phyloP scores from a whole-genome alignment of 1,140 invertebrate species.

The Druon quercuslanigerum region DNA sequence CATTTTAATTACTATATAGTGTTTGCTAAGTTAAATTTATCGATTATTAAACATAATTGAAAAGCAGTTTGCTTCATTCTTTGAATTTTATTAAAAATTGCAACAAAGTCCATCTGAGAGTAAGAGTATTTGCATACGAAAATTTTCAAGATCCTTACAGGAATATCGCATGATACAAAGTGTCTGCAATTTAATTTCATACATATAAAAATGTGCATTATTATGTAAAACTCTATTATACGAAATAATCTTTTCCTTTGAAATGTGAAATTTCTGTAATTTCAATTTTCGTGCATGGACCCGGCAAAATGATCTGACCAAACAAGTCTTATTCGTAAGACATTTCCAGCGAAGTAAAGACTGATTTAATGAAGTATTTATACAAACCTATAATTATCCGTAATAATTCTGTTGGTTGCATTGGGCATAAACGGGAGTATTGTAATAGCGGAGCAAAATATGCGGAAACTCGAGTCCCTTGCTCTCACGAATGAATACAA shows the following conservation, averaged over 20 bases:
- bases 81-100: no score
- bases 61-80: no score
- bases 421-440: neutral
- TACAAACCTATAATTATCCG: slow-evolving; percentile 13
- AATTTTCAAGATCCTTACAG: no score
- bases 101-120: no score
- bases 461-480: slow-evolving; percentile 37
- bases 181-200: neutral
- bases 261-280: neutral
- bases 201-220: neutral
- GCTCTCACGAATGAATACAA: slow-evolving; percentile 40
- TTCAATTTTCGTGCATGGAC: neutral
- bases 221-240: slow-evolving; percentile 1
- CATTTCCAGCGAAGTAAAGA: neutral
- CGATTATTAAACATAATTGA: no score
- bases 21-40: no score
- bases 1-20: no score
- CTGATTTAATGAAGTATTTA: slow-evolving; percentile 24
- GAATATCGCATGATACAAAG: no score
- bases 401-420: slow-evolving; percentile 8
- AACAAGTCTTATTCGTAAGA: neutral
- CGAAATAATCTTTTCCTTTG: neutral
- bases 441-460: slow-evolving; percentile 32
- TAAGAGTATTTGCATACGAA: no score
- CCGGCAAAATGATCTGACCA: neutral